phyloP scores from a whole-genome alignment of 2,888 invertebrate genomes.

The Platycheirus albimanus region DNA sequence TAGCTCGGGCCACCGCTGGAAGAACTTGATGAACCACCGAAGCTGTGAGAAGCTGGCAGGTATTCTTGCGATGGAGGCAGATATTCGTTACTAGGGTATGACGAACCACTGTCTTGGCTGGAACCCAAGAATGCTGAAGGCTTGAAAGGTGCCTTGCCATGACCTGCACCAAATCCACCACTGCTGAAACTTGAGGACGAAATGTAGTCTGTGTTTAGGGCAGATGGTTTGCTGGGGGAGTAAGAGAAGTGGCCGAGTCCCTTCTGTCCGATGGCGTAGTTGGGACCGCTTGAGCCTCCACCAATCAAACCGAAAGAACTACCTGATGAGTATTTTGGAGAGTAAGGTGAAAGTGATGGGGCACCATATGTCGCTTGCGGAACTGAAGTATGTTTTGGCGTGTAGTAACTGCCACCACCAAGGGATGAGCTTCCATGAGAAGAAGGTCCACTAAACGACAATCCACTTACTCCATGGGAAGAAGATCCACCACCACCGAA shows the following conservation, averaged over 20 bases:
- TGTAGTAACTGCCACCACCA: slow-evolving; percentile 48
- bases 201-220: slow-evolving; percentile 77
- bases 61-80: slow-evolving; percentile 57
- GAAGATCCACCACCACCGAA: slow-evolving; percentile 52
- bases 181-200: slow-evolving; percentile 48
- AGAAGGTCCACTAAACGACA: slow-evolving; percentile 43
- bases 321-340: slow-evolving; percentile 68
- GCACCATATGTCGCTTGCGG: slow-evolving; percentile 58
- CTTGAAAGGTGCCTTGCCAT: slow-evolving; percentile 79
- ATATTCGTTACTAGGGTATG: slow-evolving; percentile 61
- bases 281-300: slow-evolving; percentile 75
- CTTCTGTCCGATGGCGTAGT: slow-evolving; percentile 81
- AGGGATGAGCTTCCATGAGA: slow-evolving; percentile 45
- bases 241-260: slow-evolving; percentile 80
- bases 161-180: slow-evolving; percentile 53
- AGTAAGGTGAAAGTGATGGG: slow-evolving; percentile 57
- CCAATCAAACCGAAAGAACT: slow-evolving; percentile 40
- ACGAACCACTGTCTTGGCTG: slow-evolving; percentile 77
- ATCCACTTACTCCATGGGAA: slow-evolving; percentile 31
- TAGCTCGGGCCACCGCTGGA: slow-evolving; percentile 41
- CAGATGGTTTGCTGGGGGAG: slow-evolving; percentile 79
- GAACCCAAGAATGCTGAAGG: slow-evolving; percentile 81
- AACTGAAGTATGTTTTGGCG: slow-evolving; percentile 39
- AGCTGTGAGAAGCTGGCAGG: slow-evolving; percentile 42
- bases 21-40: slow-evolving; percentile 37